These are phyloP conservation scores for Muscicapa comitata DNA, from an alignment of 2,797 vertebrate genomes.

Conservation along the genomic window DNA sequence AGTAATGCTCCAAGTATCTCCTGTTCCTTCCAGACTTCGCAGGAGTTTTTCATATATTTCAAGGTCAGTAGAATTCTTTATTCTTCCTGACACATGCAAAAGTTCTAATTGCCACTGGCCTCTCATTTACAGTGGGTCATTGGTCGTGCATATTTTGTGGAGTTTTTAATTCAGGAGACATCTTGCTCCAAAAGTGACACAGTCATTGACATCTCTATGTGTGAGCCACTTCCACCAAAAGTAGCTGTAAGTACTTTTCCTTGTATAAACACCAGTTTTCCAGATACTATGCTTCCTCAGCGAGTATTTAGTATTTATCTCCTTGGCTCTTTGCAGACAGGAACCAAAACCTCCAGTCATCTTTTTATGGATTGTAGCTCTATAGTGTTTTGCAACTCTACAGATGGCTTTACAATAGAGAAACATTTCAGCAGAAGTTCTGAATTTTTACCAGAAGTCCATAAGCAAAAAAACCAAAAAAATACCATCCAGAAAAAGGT, in stretches of 20 bases:
- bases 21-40: background rate
- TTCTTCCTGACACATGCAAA: background rate
- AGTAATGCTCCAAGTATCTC: background rate
- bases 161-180: constrained; percentile 69
- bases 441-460: background rate
- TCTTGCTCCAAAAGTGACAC: constrained; percentile 18
- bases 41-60: background rate
- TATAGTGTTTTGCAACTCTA: background rate
- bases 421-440: background rate
- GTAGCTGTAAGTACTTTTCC: constrained; percentile 31
- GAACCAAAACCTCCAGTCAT: background rate
- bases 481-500: background rate
- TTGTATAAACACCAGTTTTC: background rate
- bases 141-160: constrained; percentile 55
- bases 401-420: background rate
- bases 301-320: background rate
- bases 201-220: background rate
- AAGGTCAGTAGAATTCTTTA: background rate
- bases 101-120: background rate
- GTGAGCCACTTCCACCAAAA: background rate
- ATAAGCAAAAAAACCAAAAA: background rate
- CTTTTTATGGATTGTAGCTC: background rate
- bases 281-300: background rate
- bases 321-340: background rate
- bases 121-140: constrained; percentile 50